Conservation (phyloP, 2,797 vertebrate genomes). For the Cyclopterus lumpus region DNA sequence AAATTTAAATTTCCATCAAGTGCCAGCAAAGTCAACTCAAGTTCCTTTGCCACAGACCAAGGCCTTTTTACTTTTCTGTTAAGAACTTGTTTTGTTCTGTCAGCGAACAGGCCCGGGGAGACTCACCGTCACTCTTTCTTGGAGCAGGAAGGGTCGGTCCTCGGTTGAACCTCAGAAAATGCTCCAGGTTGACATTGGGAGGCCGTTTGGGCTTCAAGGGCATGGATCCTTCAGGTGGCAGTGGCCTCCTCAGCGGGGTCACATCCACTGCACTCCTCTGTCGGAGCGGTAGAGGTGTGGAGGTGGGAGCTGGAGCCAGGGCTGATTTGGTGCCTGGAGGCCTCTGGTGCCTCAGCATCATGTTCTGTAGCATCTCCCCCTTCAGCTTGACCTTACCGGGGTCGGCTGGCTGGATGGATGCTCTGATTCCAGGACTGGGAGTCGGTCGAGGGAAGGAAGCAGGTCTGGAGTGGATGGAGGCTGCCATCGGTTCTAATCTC, state of each 20-base stretch:
- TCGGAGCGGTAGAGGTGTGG: neutral
- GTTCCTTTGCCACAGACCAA: too few relatives aligned
- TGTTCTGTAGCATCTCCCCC: constrained; percentile 76
- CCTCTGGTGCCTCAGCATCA: constrained; percentile 66
- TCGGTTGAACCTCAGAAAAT: constrained; percentile 38
- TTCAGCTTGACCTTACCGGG: constrained; percentile 63
- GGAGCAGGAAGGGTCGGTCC: constrained; percentile 9
- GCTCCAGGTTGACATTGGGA: constrained; percentile 78
- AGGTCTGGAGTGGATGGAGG: constrained; percentile 21
- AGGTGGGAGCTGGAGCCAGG: neutral
- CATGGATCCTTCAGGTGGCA: constrained; percentile 72
- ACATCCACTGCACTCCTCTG: constrained; percentile 71
- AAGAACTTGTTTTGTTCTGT: too few relatives aligned
- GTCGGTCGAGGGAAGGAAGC: constrained; percentile 54
- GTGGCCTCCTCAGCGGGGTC: constrained; percentile 78
- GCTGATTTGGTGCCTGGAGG: constrained; percentile 3
- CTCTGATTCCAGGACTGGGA: constrained; percentile 36
- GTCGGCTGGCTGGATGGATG: constrained; percentile 31
- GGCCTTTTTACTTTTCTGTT: too few relatives aligned
- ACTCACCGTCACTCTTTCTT: constrained; percentile 66
- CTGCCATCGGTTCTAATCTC: constrained; percentile 14
- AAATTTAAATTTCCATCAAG: neutral
- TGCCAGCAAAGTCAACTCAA: too few relatives aligned
- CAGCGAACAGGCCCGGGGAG: too few relatives aligned
- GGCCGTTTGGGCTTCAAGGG: constrained; percentile 85